phyloP scores from a whole-genome alignment of 2,888 invertebrate genomes.

The Thera obeliscata region DNA sequence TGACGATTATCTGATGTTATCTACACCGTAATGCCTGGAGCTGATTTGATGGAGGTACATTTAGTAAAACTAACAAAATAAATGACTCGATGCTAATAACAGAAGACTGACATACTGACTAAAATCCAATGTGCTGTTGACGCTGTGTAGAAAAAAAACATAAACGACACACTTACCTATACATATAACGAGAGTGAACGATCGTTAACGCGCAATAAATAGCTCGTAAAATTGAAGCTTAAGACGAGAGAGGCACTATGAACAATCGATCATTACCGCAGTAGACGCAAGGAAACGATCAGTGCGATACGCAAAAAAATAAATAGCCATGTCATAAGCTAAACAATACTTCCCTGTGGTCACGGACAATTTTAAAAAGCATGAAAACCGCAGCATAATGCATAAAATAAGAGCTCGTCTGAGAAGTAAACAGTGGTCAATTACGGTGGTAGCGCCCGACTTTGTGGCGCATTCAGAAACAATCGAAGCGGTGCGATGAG shows the following conservation, averaged over 20 bases:
- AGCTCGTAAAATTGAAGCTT: constrained; percentile 58
- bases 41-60: constrained; percentile 43
- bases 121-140: too few species aligned
- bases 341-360: constrained; percentile 52
- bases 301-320: constrained; percentile 39
- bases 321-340: constrained; percentile 49
- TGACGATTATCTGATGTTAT: constrained; percentile 69
- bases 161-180: constrained; percentile 47
- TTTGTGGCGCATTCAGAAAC: constrained; percentile 79
- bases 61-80: constrained; percentile 5
- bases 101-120: too few species aligned
- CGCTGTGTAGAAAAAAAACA: constrained; percentile 41
- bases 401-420: constrained; percentile 76
- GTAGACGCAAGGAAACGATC: constrained; percentile 34
- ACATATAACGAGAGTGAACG: constrained; percentile 51
- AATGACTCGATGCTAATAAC: background rate
- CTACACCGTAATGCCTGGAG: constrained; percentile 54
- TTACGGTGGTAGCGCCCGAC: constrained; percentile 76
- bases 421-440: constrained; percentile 83
- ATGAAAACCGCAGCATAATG: constrained; percentile 65
- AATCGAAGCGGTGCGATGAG: constrained; percentile 83
- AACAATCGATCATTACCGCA: constrained; percentile 44
- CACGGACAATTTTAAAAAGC: constrained; percentile 49
- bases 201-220: constrained; percentile 55
- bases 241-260: constrained; percentile 49